These are phyloP conservation scores for Allobates femoralis DNA, from an alignment of 2,797 vertebrate genomes.

Conservation along the genomic window DNA sequence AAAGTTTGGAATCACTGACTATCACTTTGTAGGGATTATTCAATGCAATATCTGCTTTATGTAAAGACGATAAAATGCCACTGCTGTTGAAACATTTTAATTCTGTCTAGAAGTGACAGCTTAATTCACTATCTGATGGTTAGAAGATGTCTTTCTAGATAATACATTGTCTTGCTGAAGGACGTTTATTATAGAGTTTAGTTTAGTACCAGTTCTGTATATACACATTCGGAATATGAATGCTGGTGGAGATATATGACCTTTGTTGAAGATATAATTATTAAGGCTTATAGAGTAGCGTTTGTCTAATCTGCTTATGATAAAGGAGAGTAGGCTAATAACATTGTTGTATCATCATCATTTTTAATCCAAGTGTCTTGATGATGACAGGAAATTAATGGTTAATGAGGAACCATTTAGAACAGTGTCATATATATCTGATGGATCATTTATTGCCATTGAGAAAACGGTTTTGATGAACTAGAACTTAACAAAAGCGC, in stretches of 20 bases:
- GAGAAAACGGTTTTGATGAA: too few relatives aligned
- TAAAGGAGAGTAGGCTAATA: neutral
- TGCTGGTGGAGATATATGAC: neutral
- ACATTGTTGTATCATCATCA: neutral
- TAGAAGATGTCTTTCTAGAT: conserved; percentile 30
- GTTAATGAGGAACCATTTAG: too few relatives aligned
- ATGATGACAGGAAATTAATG: too few relatives aligned
- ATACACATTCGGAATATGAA: too few relatives aligned
- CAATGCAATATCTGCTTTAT: conserved; percentile 51
- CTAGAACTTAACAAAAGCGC: too few relatives aligned
- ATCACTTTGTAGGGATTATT: conserved; percentile 35
- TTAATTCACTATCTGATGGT: conserved; percentile 35
- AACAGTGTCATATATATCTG: too few relatives aligned
- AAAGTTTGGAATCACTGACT: conserved; percentile 39
- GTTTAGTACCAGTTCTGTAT: neutral
- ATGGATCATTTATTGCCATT: too few relatives aligned
- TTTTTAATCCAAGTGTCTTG: too few relatives aligned
- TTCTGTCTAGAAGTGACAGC: conserved; percentile 34
- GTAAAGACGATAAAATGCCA: conserved; percentile 48
- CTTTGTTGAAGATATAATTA: neutral
- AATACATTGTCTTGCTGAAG: conserved; percentile 16
- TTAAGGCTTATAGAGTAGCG: neutral
- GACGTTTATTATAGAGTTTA: neutral
- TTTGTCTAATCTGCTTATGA: neutral
- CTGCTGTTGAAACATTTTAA: conserved; percentile 54